A percentile compares a stretch with the other conserved stretches of the same genome.
Evolutionary conservation across 2,888 invertebrate genomes (phyloP).

Genomic region (Frankliniella fusca): DNA sequence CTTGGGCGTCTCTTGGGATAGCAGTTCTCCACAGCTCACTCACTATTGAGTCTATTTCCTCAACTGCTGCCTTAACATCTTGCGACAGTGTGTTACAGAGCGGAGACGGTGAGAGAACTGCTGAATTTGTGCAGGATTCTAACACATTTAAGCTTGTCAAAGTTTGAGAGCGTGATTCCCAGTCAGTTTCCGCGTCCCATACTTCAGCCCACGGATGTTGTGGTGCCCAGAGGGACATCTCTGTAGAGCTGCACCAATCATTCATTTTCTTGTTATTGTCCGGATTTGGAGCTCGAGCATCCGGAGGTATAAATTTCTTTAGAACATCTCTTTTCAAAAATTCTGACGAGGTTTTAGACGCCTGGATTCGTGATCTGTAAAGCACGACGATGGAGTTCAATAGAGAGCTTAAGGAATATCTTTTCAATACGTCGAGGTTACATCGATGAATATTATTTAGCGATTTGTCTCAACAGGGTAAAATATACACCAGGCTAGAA

Average conservation of each 20-base stretch:
- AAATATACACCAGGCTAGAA: too few species aligned
- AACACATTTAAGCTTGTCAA: not conserved
- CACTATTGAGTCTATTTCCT: not conserved
- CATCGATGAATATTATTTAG: too few species aligned
- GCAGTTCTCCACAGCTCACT: conserved; percentile 12
- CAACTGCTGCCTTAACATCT: not conserved
- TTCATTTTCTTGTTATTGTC: not conserved
- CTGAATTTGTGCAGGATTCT: not conserved
- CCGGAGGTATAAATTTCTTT: too few species aligned
- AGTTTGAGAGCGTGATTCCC: not conserved
- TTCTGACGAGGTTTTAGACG: too few species aligned
- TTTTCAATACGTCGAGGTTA: too few species aligned
- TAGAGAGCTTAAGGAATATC: too few species aligned
- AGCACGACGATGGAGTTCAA: too few species aligned
- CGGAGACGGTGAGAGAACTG: not conserved
- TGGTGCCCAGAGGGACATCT: not conserved
- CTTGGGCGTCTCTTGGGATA: not conserved
- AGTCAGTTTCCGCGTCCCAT: not conserved
- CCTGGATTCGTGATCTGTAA: too few species aligned
- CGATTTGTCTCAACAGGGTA: too few species aligned
- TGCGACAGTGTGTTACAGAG: not conserved
- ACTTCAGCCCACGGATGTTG: not conserved
- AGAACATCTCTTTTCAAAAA: too few species aligned
- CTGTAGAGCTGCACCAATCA: not conserved
- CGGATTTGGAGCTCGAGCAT: not conserved